Percentiles rank a stretch among this genome's conserved stretches.
Conservation (phyloP, 2,797 vertebrate genomes). For the Pteronotus mesoamericanus region DNA sequence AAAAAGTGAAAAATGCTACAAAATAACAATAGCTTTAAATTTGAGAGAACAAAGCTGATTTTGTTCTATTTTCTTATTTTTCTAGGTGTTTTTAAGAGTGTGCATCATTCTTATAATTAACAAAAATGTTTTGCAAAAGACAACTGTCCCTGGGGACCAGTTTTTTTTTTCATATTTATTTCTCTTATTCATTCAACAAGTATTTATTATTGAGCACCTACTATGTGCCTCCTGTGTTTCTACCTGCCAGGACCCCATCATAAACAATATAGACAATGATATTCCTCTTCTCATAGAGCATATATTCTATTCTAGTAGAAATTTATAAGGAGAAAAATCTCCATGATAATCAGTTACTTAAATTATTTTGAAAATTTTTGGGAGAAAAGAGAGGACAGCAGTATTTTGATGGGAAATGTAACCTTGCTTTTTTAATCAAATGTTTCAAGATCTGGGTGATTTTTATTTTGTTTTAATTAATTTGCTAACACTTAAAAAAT, state of each 20-base stretch:
- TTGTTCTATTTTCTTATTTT: not conserved
- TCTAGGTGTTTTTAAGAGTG: not conserved
- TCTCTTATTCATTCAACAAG: not conserved
- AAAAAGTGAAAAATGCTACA: not conserved
- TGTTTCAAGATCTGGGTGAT: not conserved
- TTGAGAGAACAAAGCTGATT: not conserved
- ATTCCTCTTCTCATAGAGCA: not conserved
- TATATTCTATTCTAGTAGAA: not conserved
- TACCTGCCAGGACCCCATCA: fast-evolving
- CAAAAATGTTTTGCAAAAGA: not conserved
- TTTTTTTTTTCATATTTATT: not conserved
- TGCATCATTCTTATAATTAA: not conserved
- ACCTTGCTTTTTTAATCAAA: not conserved
- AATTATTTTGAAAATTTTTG: slow-evolving; percentile 16
- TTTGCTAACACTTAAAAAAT: not conserved
- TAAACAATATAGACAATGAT: not conserved
- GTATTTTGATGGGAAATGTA: not conserved
- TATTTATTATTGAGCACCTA: not conserved
- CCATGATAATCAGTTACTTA: not conserved
- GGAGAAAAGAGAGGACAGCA: not conserved
- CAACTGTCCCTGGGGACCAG: not conserved
- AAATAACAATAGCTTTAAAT: not conserved
- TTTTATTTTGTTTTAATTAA: slow-evolving; percentile 17
- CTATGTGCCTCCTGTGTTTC: not conserved
- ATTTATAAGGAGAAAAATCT: not conserved